Evolutionary conservation across 2,888 invertebrate species (phyloP), one percentile per base, ranked within the genome.

Genomic region (Polyommatus iphigenia): DNA sequence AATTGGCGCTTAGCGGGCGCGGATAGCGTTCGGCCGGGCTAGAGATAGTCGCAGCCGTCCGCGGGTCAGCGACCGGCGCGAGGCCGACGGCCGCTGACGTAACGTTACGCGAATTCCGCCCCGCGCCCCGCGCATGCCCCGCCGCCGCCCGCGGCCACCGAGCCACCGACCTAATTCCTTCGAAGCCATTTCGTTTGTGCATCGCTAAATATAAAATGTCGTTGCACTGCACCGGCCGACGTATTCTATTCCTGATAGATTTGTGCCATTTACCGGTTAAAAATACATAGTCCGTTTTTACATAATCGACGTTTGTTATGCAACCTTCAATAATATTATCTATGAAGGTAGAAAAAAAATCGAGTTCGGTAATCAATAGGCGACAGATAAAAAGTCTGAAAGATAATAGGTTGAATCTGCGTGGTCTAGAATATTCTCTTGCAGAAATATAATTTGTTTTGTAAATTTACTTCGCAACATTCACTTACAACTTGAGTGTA

Each of bases 31-130:
- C 50, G 18, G 67, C 67, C 29, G 18, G 18, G 75, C 75, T 91
- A 92, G 91, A 92, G 92, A 92, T 92, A 92, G 92, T 75, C 72
- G 72, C 72, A 41, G 41, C 20, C 41, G 71, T 10, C 90, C 87
- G 88, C 88, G 85, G 94, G 93, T 93, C 92, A 89, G 87, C 87
- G 93, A 90, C 93, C 94, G 91, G 82, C 84, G 89, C 88, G 91
- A 89, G 93, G 93, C 90, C 92, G 90, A 89, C 88, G 93, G 86
- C 91, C 93, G 90, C 92, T 94, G 93, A 94, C 94, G 93, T 93
- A 94, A 94, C 90, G 89, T 92, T 92, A 92, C 90, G 93, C 93
- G 92, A 91, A 93, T 92, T 91, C 92, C 91, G 86, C 88, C 86
- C 82, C 84, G 77, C 79, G 83, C 57, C 18, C 36, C 83, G 83